Evolutionary conservation across 2,113 vertebrate species (phyloP), one percentile per base, ranked within the genome.

Genomic region (Phylloscopus trochilus): DNA sequence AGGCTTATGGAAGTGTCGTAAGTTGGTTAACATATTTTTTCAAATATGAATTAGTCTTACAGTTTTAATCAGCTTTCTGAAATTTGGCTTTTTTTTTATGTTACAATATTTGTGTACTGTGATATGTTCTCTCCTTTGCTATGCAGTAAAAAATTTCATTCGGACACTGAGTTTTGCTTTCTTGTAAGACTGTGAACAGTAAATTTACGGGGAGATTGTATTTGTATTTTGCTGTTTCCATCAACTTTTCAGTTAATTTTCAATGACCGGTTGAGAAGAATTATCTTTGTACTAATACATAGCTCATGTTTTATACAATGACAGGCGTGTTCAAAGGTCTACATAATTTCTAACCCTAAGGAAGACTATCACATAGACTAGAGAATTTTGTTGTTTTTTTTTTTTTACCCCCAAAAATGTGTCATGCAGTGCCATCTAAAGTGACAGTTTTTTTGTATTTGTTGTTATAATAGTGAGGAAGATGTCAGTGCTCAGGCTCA

Each of bases 391-490:
- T 70, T 70, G 23, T 1, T 55, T 63, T 43, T 27, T 22, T n/a
- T 43, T 20, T 30, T 59, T 4, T 16, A 7, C 0, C 1, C 30
- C 0, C 1, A 59, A 70, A 70, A 31, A 27, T 2, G 0, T 33
- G 28, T 66, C 13, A 24, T 43, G 4, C 44, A 39, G 6, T 47
- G 22, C 53, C 44, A 68, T 64, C 13, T 78, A 39, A 82, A 83
- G 17, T 82, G 18, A 23, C 15, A 47, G 3, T 58, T 58, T 4
- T 4, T 35, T 73, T 76, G 28, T 81, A 30, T 17, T 26, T 62
- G 4, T 63, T 62, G 7, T 35, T 75, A 56, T 79, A 66, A 21
- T 39, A 47, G 5, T 11, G 70, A 90, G 31, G 47, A 83, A 60
- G 13, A 16, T 70, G 15, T 31, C 30, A 37, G 13, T 55, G 14